phyloP scores from a whole-genome alignment of 2,888 invertebrate species.

The Drosophila koepferae region DNA sequence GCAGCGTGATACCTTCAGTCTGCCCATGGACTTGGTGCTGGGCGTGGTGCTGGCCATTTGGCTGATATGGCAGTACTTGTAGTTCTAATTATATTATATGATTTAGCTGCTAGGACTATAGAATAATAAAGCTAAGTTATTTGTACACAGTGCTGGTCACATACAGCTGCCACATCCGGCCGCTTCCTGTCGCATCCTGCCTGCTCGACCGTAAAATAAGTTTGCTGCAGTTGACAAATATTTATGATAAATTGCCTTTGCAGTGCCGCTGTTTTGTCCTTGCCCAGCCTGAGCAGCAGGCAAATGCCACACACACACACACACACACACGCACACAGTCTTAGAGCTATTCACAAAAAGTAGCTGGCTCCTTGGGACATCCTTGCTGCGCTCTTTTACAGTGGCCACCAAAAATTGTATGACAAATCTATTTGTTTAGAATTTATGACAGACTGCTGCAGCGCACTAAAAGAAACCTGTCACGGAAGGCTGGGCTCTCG shows the following conservation, averaged over 20 bases:
- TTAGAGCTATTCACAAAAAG: constrained; percentile 15
- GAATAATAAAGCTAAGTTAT: constrained; percentile 52
- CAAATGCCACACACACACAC: constrained; percentile 43
- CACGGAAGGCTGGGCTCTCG: constrained; percentile 39
- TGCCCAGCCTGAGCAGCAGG: constrained; percentile 28
- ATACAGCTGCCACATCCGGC: constrained; percentile 29
- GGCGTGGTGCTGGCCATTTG: constrained; percentile 77
- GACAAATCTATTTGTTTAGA: constrained; percentile 73
- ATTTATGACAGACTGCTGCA: constrained; percentile 64
- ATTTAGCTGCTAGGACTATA: constrained; percentile 37
- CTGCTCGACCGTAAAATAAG: constrained; percentile 77
- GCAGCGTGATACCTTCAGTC: constrained; percentile 70
- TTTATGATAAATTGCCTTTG: constrained; percentile 81
- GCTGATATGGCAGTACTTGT: constrained; percentile 83
- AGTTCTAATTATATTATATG: constrained; percentile 37
- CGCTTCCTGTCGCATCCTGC: constrained; percentile 29
- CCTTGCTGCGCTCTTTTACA: constrained; percentile 20
- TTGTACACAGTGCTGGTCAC: constrained; percentile 30
- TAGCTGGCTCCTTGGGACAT: constrained; percentile 24
- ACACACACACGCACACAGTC: constrained; percentile 5
- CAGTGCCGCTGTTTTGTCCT: constrained; percentile 49
- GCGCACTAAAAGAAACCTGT: constrained; percentile 33
- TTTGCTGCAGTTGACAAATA: constrained; percentile 79
- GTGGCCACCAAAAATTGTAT: constrained; percentile 53
- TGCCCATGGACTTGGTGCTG: constrained; percentile 83